Percentiles rank a stretch among this genome's conserved stretches.
phyloP scores from a whole-genome alignment of 2,888 invertebrate species.

The Andrena praecox region DNA sequence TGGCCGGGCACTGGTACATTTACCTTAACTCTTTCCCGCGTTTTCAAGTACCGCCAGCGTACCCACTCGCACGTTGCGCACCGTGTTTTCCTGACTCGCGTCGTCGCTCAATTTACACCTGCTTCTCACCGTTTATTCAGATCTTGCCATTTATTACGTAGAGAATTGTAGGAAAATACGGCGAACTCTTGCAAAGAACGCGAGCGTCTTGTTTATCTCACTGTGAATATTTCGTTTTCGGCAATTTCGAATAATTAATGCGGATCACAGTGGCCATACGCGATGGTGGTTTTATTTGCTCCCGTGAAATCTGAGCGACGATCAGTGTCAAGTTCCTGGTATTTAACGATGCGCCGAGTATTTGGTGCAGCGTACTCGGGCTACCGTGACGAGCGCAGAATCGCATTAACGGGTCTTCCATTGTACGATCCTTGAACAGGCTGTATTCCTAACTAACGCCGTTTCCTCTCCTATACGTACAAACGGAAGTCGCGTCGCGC shows the following conservation, averaged over 20 bases:
- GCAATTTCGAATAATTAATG: neutral
- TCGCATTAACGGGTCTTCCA: constrained; percentile 55
- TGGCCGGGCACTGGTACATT: no score
- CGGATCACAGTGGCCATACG: neutral
- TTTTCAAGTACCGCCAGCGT: neutral
- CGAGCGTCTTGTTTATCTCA: neutral
- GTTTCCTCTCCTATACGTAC: constrained; percentile 12
- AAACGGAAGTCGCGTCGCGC: constrained; percentile 8
- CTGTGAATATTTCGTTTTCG: neutral
- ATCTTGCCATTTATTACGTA: no score
- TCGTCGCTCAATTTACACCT: no score
- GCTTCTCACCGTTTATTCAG: no score
- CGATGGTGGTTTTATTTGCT: neutral
- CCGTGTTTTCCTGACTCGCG: no score
- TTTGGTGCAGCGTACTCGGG: constrained; percentile 52
- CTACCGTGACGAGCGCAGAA: constrained; percentile 57
- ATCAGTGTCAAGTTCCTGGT: constrained; percentile 54
- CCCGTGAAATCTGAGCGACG: constrained; percentile 30
- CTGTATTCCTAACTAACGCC: neutral
- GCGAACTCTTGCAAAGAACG: neutral
- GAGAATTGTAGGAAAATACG: neutral
- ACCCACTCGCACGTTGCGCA: neutral
- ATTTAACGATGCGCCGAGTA: constrained; percentile 52
- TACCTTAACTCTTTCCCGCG: no score
- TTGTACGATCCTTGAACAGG: constrained; percentile 38